A percentile compares a stretch with the other conserved stretches of the same genome.
Evolutionary conservation across 2,888 invertebrate species (phyloP).

Genomic region (Syrphus vitripennis): DNA sequence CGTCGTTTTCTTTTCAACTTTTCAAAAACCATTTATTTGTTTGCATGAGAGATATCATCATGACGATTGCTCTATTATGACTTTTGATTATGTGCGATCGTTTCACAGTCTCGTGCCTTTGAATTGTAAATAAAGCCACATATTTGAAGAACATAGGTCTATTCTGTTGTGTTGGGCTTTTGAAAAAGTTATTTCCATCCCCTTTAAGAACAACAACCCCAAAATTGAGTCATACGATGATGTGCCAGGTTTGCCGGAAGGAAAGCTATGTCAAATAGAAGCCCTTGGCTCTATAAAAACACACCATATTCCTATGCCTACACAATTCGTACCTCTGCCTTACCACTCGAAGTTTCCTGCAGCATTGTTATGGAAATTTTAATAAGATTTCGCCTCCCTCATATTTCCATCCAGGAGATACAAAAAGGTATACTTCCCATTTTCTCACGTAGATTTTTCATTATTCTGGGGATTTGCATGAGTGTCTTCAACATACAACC

Average conservation of each 20-base stretch:
- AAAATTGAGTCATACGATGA: conserved; percentile 39
- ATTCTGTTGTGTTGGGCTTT: conserved; percentile 1
- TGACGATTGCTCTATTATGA: conserved; percentile 67
- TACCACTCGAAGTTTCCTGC: conserved; percentile 10
- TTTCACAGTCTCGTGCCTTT: conserved; percentile 68
- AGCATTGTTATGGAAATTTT: conserved; percentile 59
- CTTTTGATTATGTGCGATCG: conserved; percentile 66
- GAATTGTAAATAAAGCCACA: conserved; percentile 51
- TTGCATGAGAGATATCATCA: conserved; percentile 49
- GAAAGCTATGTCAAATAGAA: conserved; percentile 32
- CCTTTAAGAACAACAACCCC: conserved; percentile 34
- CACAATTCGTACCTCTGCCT: background rate
- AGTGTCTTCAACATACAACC: background rate
- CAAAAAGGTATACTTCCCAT: conserved; percentile 18
- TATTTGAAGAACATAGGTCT: background rate
- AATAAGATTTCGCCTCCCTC: conserved; percentile 60
- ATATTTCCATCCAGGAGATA: background rate
- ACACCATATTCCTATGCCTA: background rate
- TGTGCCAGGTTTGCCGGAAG: conserved; percentile 22
- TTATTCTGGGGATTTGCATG: conserved; percentile 68
- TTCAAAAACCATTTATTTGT: conserved; percentile 57
- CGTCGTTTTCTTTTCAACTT: conserved; percentile 36
- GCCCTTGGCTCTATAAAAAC: background rate
- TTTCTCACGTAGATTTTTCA: conserved; percentile 71
- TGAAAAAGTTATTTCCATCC: background rate